Conservation (phyloP, 2,113 vertebrate species). For the Vulpes lagopus region DNA sequence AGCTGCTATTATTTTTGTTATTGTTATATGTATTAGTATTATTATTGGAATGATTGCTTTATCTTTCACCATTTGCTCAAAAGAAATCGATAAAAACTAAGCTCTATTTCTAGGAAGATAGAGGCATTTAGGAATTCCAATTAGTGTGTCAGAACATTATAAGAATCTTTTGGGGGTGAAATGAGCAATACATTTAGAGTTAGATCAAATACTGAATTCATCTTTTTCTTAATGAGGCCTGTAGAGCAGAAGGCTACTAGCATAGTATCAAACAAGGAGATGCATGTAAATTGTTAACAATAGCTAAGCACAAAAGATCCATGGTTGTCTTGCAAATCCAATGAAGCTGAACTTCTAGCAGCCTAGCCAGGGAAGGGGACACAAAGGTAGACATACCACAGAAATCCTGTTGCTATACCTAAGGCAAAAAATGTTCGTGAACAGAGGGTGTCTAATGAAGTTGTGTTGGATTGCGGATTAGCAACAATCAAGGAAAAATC, state of each 20-base stretch:
- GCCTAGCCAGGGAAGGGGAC: background rate
- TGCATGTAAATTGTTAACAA: constrained; percentile 54
- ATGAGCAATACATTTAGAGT: background rate
- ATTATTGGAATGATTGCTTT: background rate
- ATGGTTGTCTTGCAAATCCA: background rate
- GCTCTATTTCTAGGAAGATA: background rate
- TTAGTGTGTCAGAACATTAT: constrained; percentile 42
- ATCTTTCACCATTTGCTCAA: background rate
- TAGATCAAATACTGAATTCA: constrained; percentile 66
- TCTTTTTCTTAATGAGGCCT: constrained; percentile 63
- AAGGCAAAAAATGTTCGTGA: constrained; percentile 10
- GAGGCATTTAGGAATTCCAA: constrained; percentile 56
- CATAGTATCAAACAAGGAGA: constrained; percentile 40
- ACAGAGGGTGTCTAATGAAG: background rate
- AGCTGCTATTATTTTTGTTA: background rate
- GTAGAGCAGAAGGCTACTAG: background rate
- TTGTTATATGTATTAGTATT: background rate
- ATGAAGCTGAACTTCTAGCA: background rate
- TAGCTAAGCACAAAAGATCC: constrained; percentile 54
- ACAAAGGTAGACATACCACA: background rate
- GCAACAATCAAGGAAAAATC: background rate
- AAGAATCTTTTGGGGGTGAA: constrained; percentile 33
- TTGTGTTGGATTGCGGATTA: background rate
- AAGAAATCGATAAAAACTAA: constrained; percentile 43
- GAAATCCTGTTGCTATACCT: constrained; percentile 44